Base-by-base conservation (phyloP, 2,797 vertebrate genomes). In the Catharus ustulatus region DNA sequence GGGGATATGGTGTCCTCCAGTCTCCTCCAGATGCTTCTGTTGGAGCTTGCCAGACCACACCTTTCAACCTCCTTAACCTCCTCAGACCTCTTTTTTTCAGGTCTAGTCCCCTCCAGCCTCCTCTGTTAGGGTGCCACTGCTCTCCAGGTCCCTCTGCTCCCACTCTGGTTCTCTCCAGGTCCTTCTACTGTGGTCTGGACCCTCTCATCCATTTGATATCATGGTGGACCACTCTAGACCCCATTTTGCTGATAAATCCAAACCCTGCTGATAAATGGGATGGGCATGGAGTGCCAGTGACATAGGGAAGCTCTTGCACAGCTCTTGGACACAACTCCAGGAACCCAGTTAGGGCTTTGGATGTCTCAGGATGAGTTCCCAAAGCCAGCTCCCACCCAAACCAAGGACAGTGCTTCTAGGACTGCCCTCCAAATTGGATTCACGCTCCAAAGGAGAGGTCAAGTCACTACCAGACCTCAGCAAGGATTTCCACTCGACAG, bases 1-100 rank as follows among this genome's bases (percentile, higher is more conserved):
- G 16, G 29, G 36, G 6, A 13, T 17, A 5, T 0, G 0, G 5
- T 62, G 26, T 26, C 30, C 54, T 68, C 27, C 42, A 7, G 5
- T 43, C 18, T 34, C 22, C 43, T 69, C 23, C 43, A 68, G 43
- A 73, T 1, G 6, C 32, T 61, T 57, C 38, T 42, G 10, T 2
- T 4, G 2, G 69, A 61, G 61, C 15, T 75, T 49, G 76, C n/a
- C 45, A 82, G 45, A 74, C 23, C 36, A 48, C 11, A 63, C 3
- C 6, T 59, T 63, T 75, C 43, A 49, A 30, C 22, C 6, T 36
- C 29, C 24, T 74, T 38, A 45, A 74, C 23, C 19, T 21, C 13
- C 34, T 69, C 51, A 46, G 84, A 32, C 10, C 17, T 54, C 40
- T 43, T 16, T 52, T 68, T 62, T 46, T 36, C 77, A 66, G 51